phyloP scores from a whole-genome alignment of 2,113 vertebrate species.

The Oostethus manadensis region DNA sequence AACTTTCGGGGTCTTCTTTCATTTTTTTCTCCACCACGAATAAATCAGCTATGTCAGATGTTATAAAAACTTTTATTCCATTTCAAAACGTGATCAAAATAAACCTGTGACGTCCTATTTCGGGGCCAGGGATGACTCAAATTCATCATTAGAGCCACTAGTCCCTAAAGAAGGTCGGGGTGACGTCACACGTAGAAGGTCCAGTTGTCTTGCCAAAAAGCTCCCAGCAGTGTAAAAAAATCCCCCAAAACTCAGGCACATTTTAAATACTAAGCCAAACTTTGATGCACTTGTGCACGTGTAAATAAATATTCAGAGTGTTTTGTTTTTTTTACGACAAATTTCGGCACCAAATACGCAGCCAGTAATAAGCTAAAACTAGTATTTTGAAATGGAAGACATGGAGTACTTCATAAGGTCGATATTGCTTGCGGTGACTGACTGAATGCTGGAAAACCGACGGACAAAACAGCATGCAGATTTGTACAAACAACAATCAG shows the following conservation, averaged over 20 bases:
- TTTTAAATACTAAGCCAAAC: slow-evolving; percentile 7
- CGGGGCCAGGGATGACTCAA: slow-evolving; percentile 46
- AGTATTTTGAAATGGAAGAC: slow-evolving; percentile 56
- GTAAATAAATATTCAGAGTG: slow-evolving; percentile 28
- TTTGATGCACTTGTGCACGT: slow-evolving; percentile 9
- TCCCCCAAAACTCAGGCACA: background rate
- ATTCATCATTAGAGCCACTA: slow-evolving; percentile 10
- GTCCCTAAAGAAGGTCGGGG: slow-evolving; percentile 5
- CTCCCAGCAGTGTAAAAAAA: slow-evolving; percentile 7
- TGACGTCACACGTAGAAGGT: slow-evolving; percentile 11
- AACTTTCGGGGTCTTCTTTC: background rate
- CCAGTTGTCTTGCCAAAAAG: slow-evolving; percentile 1
- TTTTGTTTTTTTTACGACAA: slow-evolving; percentile 24
- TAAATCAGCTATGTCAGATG: background rate
- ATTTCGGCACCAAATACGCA: slow-evolving; percentile 31
- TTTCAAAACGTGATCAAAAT: slow-evolving; percentile 37
- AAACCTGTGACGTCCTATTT: slow-evolving; percentile 36
- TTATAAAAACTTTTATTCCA: slow-evolving; percentile 32
- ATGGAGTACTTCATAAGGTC: slow-evolving; percentile 30
- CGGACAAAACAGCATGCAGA: slow-evolving; percentile 49
- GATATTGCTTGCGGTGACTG: slow-evolving; percentile 35
- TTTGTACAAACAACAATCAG: slow-evolving; percentile 49
- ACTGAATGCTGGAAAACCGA: slow-evolving; percentile 28
- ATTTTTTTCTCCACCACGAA: background rate
- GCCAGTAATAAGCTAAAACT: slow-evolving; percentile 12